Evolutionary conservation across 1,140 invertebrate species (phyloP).

Genomic region (Meloidogyne hapla): DNA sequence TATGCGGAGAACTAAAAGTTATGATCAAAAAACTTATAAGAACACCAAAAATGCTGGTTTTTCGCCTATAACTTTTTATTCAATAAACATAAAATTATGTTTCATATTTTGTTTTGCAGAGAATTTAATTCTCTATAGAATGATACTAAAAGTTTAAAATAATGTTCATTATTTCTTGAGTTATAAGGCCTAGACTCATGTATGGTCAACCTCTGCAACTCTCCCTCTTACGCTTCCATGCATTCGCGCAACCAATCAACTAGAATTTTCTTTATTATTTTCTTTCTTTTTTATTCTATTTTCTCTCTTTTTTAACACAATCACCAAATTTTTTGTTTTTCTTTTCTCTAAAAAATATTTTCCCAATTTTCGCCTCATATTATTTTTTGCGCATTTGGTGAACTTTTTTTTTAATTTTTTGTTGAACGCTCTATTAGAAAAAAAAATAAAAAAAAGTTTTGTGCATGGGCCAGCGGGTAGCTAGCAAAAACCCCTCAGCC

Average conservation of each 20-base stretch:
- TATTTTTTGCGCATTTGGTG: background rate
- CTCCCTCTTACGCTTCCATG: background rate
- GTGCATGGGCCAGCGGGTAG: constrained; percentile 4
- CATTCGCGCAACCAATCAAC: constrained; percentile 1
- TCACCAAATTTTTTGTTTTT: background rate
- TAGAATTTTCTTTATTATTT: background rate
- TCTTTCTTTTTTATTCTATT: background rate
- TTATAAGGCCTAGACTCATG: background rate
- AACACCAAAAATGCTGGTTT: background rate
- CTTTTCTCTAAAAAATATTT: background rate
- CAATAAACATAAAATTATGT: background rate
- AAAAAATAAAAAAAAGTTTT: background rate
- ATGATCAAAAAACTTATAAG: no score
- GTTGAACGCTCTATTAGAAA: no score
- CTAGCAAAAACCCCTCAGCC: background rate
- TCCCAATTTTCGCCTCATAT: constrained; percentile 2
- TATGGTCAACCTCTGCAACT: background rate
- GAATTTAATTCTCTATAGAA: background rate
- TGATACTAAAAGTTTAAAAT: background rate
- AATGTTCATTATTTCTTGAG: background rate
- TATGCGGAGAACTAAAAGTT: no score
- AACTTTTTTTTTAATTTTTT: background rate
- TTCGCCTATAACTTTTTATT: background rate
- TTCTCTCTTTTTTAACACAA: background rate
- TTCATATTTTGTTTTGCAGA: background rate